Percentiles rank a stretch among this genome's conserved stretches.
These are phyloP conservation scores for Danio rerio DNA, from an alignment of 2,113 vertebrate genomes.

Conservation along the genomic window GRCz12tu NC_133196.1:7809501-7810000, in stretches of 20 bases:
- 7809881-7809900: not conserved
- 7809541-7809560: not conserved
- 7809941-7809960: conserved; percentile 26
- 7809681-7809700: conserved; percentile 44
- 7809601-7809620: conserved; percentile 16
- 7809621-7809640: conserved; percentile 26
- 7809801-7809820: conserved; percentile 43
- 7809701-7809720: conserved; percentile 43
- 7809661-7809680: conserved; percentile 37
- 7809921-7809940: conserved; percentile 16
- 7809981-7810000: not conserved
- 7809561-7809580: not conserved
- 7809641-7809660: conserved; percentile 49
- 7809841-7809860: conserved; percentile 43
- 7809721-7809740: conserved; percentile 37
- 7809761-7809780: conserved; percentile 20
- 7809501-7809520: not conserved
- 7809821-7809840: conserved; percentile 43
- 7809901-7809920: conserved; percentile 5
- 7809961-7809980: conserved; percentile 7
- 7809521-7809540: not conserved
- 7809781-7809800: conserved; percentile 14
- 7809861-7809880: not conserved
- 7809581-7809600: conserved; percentile 16
- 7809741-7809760: conserved; percentile 25